Base-by-base conservation (phyloP, 2,113 vertebrate genomes). In the Chaetodon trifascialis region DNA sequence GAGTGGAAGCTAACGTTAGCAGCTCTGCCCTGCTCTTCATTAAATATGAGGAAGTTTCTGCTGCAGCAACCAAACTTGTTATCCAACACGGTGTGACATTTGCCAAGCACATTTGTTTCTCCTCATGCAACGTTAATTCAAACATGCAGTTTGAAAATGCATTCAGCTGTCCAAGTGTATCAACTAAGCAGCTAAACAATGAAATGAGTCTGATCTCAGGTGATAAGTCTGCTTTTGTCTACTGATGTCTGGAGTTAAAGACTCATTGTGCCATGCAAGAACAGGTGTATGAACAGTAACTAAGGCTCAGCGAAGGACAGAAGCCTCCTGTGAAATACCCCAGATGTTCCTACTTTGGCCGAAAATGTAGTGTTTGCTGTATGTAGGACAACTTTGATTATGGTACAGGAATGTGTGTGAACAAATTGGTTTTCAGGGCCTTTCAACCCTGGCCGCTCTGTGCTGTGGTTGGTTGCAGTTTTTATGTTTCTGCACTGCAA, bases 401-500 rank as follows among this genome's bases (percentile, higher is more conserved):
- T 5, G 36, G 36, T 44, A n/a, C 11, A 5, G 46, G 15, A 64
- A 52, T 11, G 42, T 40, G 59, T 49, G 51, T 42, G 16, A 54
- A 10, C 36, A 74, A 42, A 17, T 16, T 9, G 6, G 15, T 46
- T 71, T 40, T 58, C n/a, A 25, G 54, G 21, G 12, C n/a, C 38
- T 49, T 42, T 25, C 49, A 47, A 63, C 15, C 5, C 71, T 25
- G 36, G 7, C 36, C 36, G 19, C 60, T 54, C 23, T 51, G 19
- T 15, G 40, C 60, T 56, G 19, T 58, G 55, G 60, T 40, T 60
- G 56, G 62, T 30, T 55, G 34, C 60, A 62, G 62, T 21, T 12
- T 65, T 66, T 44, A 56, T 5, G 11, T 54, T 63, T 47, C 19
- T 67, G 65, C 67, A 77, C 25, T 56, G 64, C 67, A 64, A 59